Percentiles rank a stretch among this genome's conserved stretches.
Evolutionary conservation across 2,888 invertebrate species (phyloP).

Genomic region (Diploptera punctata): DNA sequence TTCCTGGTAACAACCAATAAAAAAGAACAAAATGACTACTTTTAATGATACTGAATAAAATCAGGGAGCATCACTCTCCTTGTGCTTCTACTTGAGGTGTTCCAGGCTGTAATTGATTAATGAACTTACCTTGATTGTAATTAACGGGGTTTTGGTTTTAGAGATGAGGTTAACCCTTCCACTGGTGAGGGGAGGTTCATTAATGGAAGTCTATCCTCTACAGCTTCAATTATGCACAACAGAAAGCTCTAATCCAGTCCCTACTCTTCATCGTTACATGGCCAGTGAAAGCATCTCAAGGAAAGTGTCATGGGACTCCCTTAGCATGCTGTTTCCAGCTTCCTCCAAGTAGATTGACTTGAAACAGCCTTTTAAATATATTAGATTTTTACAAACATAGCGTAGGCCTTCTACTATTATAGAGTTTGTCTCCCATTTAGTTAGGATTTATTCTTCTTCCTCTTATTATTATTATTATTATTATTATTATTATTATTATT

Average conservation of each 20-base stretch:
- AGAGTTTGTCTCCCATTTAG: too few relatives aligned
- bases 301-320: too few relatives aligned
- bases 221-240: not conserved
- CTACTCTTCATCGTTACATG: not conserved
- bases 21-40: not conserved
- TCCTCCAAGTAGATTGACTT: too few relatives aligned
- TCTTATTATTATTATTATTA: too few relatives aligned
- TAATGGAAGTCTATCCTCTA: not conserved
- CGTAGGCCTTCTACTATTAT: too few relatives aligned
- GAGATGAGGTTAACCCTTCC: not conserved
- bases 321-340: too few relatives aligned
- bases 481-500: too few relatives aligned
- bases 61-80: not conserved
- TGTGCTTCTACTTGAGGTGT: not conserved
- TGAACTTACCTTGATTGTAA: conserved; percentile 11
- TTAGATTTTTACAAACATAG: too few relatives aligned
- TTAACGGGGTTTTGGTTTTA: conserved; percentile 8
- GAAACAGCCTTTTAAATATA: too few relatives aligned
- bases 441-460: too few relatives aligned
- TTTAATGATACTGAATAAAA: not conserved
- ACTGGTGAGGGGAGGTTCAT: not conserved
- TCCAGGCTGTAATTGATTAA: conserved; percentile 4
- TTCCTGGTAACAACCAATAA: not conserved
- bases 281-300: not conserved
- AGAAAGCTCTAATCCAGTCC: not conserved